phyloP scores from a whole-genome alignment of 2,888 invertebrate genomes.

The Drosophila meridionalis region DNA sequence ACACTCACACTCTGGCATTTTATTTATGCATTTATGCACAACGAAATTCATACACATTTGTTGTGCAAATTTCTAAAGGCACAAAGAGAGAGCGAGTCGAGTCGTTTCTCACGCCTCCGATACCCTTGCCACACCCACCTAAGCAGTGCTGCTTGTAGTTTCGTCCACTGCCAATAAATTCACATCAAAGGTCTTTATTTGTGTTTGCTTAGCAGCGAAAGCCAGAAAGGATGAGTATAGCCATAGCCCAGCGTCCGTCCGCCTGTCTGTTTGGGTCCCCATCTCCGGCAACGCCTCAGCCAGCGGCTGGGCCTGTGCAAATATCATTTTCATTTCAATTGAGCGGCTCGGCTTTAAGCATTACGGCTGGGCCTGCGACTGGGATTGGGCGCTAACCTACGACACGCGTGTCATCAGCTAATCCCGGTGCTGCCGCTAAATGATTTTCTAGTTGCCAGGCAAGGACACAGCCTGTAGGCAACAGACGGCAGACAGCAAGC shows the following conservation, averaged over 20 bases:
- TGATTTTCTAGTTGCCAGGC: slow-evolving; percentile 82
- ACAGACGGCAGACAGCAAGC: background rate
- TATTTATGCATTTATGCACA: slow-evolving; percentile 70
- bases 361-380: slow-evolving; percentile 3
- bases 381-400: slow-evolving; percentile 59
- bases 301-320: slow-evolving; percentile 73
- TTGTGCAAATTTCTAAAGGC: slow-evolving; percentile 82
- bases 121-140: slow-evolving; percentile 2
- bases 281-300: slow-evolving; percentile 26
- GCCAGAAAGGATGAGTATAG: slow-evolving; percentile 72
- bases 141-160: slow-evolving; percentile 34
- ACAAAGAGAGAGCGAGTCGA: background rate
- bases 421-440: slow-evolving; percentile 83
- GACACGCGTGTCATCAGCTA: slow-evolving; percentile 80
- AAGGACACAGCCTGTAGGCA: slow-evolving; percentile 45
- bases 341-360: slow-evolving; percentile 68
- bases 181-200: slow-evolving; percentile 81
- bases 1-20: slow-evolving; percentile 19
- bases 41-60: slow-evolving; percentile 83
- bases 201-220: slow-evolving; percentile 79
- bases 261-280: slow-evolving; percentile 1
- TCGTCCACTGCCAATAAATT: slow-evolving; percentile 76
- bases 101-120: slow-evolving; percentile 70
- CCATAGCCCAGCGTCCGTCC: slow-evolving; percentile 42
- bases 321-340: slow-evolving; percentile 83